Percentiles rank a stretch among this genome's conserved stretches.
Conservation (phyloP, 2,113 vertebrate species). For the Columba livia region DNA sequence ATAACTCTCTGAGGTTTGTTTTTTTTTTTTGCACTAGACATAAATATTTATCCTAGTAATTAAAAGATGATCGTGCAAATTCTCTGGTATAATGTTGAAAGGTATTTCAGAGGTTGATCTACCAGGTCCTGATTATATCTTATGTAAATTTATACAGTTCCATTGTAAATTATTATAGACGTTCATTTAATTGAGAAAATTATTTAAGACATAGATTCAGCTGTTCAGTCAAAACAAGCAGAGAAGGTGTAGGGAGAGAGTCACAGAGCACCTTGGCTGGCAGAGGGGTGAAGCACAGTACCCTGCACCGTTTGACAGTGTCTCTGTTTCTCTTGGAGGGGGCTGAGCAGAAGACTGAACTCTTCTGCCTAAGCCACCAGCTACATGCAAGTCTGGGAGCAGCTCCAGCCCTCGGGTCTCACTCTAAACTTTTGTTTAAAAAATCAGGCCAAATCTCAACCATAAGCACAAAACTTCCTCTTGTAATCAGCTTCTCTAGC, state of each 20-base stretch:
- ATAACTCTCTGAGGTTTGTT: too few relatives aligned
- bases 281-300: fast-evolving
- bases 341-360: background rate
- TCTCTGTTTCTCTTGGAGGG: background rate
- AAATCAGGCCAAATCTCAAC: background rate
- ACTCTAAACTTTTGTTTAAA: background rate
- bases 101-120: background rate
- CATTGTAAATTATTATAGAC: background rate
- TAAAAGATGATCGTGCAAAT: background rate
- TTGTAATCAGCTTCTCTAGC: background rate
- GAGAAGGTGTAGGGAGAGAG: background rate
- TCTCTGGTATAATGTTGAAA: background rate
- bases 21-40: background rate
- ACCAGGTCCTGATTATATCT: too few relatives aligned
- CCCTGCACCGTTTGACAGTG: fast-evolving
- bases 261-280: background rate
- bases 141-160: background rate
- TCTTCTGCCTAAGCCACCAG: background rate
- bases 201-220: background rate
- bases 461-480: background rate
- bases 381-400: background rate
- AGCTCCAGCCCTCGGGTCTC: background rate
- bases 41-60: background rate
- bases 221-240: background rate
- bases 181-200: background rate